Evolutionary conservation across 2,888 invertebrate species (phyloP).

Genomic region (Meloe dianella): DNA sequence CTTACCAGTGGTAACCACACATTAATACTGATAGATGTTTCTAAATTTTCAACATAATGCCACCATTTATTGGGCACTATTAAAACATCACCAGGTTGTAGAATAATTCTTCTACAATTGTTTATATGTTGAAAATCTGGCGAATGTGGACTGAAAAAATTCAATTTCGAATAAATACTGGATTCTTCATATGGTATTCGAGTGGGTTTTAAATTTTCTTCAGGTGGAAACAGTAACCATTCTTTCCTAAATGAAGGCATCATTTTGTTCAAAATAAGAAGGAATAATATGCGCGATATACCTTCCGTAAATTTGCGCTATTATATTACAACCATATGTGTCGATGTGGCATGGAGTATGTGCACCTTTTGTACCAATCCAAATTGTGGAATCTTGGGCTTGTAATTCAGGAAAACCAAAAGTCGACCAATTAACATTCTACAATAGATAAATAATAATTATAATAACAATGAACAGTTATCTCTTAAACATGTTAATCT

Average conservation of each 20-base stretch:
- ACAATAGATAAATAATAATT: slow-evolving; percentile 26
- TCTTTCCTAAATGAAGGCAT: slow-evolving; percentile 70
- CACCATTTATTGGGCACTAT: slow-evolving; percentile 94
- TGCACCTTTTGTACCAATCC: slow-evolving; percentile 86
- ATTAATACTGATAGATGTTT: slow-evolving; percentile 68
- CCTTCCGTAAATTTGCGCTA: slow-evolving; percentile 88
- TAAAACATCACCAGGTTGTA: slow-evolving; percentile 86
- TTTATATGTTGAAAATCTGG: slow-evolving; percentile 61
- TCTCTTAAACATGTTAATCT: slow-evolving; percentile 51
- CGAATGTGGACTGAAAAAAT: slow-evolving; percentile 73
- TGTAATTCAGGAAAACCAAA: slow-evolving; percentile 75
- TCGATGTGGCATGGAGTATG: slow-evolving; percentile 95
- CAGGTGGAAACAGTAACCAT: slow-evolving; percentile 91
- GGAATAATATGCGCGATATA: slow-evolving; percentile 51
- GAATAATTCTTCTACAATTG: slow-evolving; percentile 62
- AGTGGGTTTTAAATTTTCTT: slow-evolving; percentile 73
- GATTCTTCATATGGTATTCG: slow-evolving; percentile 97
- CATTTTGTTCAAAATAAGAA: neutral
- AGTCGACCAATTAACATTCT: slow-evolving; percentile 67
- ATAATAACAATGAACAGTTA: slow-evolving; percentile 30
- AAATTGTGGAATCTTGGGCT: slow-evolving; percentile 77
- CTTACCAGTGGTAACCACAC: slow-evolving; percentile 76
- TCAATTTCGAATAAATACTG: slow-evolving; percentile 85
- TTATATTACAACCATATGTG: slow-evolving; percentile 92
- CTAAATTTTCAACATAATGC: slow-evolving; percentile 95